Base-by-base conservation (phyloP, 2,888 invertebrate genomes). In the Torymus texanus region DNA sequence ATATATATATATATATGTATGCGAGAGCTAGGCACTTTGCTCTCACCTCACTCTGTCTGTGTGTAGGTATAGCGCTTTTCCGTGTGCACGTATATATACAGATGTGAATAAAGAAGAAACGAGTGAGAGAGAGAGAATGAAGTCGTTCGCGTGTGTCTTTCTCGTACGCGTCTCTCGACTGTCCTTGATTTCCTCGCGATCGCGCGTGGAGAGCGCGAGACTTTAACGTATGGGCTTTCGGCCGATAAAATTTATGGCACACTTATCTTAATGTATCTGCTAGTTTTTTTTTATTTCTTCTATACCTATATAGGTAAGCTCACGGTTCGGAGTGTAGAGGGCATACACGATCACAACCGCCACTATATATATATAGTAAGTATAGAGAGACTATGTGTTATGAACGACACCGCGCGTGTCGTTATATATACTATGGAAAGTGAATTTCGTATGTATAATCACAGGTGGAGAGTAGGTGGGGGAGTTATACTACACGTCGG, bases 81-180 rank as follows among this genome's bases (percentile, higher is more conserved):
- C 29, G n/a, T 58, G 13, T 58, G 55, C 58, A 29, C 29, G 29
- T 41, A 8, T 8, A 8, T 8, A 41, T 41, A 41, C 8, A 41
- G 41, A 41, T 41, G 41, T 8, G 41, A 41, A 41, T 41, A 41
- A 41, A 41, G 41, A 41, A 41, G 41, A 8, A 41, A 8, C 13
- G 12, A 61, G 24, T 21, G 29, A 29, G 8, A 50, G 51, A 53
- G 41, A 18, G 59, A 29, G 63, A 63, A 89, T 88, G 85, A 87
- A 88, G 85, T 86, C 84, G 85, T 87, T 84, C 74, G 82, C 81
- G 78, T 79, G 41, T 41, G 41, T 41, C 41, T 41, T 41, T 41
- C 41, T 41, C 41, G 41, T 79, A 79, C 78, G 62, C 65, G 82
- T 73, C 75, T 80, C 51, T n/a, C 75, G 71, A 51, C 77, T 84